A percentile compares a stretch with the other conserved stretches of the same genome.
Conservation (phyloP, 2,113 vertebrate genomes). For the Hydrolagus affinis region DNA sequence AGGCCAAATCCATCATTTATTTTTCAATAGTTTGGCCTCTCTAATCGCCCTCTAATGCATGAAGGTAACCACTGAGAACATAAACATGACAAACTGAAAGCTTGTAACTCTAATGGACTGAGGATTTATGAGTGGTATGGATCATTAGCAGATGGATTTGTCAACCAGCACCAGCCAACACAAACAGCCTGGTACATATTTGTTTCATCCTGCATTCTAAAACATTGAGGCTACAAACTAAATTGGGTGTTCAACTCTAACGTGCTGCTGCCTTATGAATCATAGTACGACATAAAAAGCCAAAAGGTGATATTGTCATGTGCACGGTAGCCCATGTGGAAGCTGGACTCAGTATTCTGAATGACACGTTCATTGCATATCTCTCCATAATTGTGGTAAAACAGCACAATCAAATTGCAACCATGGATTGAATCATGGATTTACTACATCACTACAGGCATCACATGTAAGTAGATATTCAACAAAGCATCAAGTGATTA, state of each 20-base stretch:
- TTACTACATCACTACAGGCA: background rate
- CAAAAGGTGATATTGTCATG: background rate
- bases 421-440: background rate
- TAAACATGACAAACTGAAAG: slow-evolving; percentile 34
- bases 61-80: slow-evolving; percentile 31
- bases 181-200: background rate
- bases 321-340: background rate
- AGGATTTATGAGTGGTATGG: slow-evolving; percentile 17
- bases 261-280: background rate
- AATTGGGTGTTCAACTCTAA: background rate
- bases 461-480: too few species aligned
- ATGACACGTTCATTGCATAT: background rate
- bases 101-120: slow-evolving; percentile 14
- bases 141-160: slow-evolving; percentile 23
- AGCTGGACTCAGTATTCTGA: background rate
- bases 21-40: background rate
- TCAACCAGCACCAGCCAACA: background rate
- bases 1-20: slow-evolving; percentile 17
- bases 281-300: background rate
- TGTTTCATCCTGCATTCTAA: too few species aligned
- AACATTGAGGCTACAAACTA: background rate
- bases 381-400: background rate
- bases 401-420: background rate
- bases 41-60: slow-evolving; percentile 30
- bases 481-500: too few species aligned